Percentiles rank a stretch among this genome's conserved stretches.
Conservation (phyloP, 2,888 invertebrate species). For the Ophion ventricosus region DNA sequence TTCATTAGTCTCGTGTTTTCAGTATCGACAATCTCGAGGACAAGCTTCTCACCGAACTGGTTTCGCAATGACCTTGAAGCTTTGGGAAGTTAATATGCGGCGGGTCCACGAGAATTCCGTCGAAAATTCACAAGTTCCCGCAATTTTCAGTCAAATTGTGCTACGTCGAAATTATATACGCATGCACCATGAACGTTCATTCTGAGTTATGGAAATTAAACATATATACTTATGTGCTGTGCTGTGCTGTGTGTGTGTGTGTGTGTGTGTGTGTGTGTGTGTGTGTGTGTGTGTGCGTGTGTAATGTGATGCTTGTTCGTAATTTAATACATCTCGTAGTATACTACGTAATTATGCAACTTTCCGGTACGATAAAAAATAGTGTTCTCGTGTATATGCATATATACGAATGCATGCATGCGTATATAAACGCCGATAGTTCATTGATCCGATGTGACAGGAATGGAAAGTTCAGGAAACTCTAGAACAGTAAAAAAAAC, state of each 20-base stretch:
- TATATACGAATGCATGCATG: background rate
- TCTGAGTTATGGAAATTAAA: background rate
- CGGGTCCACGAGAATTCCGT: background rate
- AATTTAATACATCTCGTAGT: constrained; percentile 27
- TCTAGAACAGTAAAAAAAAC: constrained; percentile 19
- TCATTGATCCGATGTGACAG: constrained; percentile 51
- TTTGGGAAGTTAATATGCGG: background rate
- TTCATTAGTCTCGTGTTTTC: background rate
- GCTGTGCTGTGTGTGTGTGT: background rate
- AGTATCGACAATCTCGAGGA: background rate
- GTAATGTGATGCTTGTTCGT: constrained; percentile 39
- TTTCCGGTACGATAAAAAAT: constrained; percentile 1
- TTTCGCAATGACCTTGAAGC: background rate
- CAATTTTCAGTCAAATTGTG: background rate
- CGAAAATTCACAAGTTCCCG: background rate
- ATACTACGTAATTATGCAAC: constrained; percentile 45
- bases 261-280: background rate
- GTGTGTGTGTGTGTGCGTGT: background rate
- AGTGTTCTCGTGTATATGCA: background rate
- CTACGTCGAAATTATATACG: background rate
- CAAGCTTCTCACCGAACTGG: background rate
- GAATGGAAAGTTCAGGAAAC: constrained; percentile 53
- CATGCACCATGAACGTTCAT: background rate
- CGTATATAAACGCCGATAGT: constrained; percentile 33
- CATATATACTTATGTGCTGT: background rate